Percentiles rank a stretch among this genome's conserved stretches.
These are phyloP conservation scores for Coluber constrictor DNA, from an alignment of 2,797 vertebrate species.

Conservation along the genomic window DNA sequence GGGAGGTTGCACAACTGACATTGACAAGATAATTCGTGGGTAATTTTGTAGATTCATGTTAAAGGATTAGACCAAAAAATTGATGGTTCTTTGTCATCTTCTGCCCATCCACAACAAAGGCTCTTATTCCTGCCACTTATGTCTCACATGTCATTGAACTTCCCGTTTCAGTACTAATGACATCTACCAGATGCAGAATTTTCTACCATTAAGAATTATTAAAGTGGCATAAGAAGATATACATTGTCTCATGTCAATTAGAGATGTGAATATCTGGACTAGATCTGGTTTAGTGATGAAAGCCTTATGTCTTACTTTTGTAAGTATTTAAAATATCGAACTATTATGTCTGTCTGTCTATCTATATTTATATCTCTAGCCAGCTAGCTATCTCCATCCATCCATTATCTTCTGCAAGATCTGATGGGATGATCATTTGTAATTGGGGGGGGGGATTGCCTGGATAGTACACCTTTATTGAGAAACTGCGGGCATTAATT, in stretches of 20 bases:
- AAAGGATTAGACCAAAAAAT: background rate
- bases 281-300: background rate
- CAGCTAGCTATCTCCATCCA: background rate
- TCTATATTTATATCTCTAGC: no score
- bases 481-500: constrained; percentile 1
- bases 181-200: background rate
- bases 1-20: background rate
- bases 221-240: background rate
- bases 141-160: background rate
- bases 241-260: background rate
- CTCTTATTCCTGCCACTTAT: background rate
- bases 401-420: background rate
- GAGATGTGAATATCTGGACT: background rate
- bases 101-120: background rate
- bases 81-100: background rate
- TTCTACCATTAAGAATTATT: background rate
- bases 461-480: no score
- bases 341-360: background rate
- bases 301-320: background rate
- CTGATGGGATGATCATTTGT: background rate
- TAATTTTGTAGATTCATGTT: background rate
- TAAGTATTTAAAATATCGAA: background rate
- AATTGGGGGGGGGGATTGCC: background rate
- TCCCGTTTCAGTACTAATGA: background rate
- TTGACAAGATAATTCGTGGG: background rate